Evolutionary conservation across 2,797 vertebrate species (phyloP).

Genomic region (Myotis daubentonii): DNA sequence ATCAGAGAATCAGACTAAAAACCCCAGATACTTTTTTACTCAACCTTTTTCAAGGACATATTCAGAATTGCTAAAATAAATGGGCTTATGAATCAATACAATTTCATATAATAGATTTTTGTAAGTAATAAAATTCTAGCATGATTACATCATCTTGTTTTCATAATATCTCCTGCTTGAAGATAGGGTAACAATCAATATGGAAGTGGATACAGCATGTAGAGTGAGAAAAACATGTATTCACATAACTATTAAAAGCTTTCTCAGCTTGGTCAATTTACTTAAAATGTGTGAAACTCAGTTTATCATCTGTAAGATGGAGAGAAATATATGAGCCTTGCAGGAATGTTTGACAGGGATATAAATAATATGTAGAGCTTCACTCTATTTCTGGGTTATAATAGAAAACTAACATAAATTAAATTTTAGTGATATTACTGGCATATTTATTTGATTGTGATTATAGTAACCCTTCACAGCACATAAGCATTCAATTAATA

Average conservation of each 20-base stretch:
- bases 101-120: not conserved
- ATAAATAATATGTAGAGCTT: not conserved
- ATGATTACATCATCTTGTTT: not conserved
- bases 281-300: not conserved
- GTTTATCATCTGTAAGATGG: not conserved
- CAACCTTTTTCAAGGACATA: not conserved
- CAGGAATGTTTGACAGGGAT: not conserved
- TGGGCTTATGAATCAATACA: not conserved
- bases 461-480: not conserved
- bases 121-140: not conserved
- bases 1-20: not conserved
- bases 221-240: not conserved
- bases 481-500: not conserved
- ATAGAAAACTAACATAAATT: not conserved
- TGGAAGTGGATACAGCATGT: not conserved
- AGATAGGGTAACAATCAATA: not conserved
- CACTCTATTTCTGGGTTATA: not conserved
- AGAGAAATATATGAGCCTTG: not conserved
- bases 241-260: not conserved
- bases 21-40: not conserved
- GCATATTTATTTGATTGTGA: constrained; percentile 12
- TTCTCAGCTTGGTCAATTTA: not conserved
- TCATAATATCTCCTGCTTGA: not conserved
- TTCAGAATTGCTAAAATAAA: not conserved
- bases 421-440: not conserved